Percentiles rank a stretch among this genome's conserved stretches.
Conservation (phyloP, 2,888 invertebrate genomes). For the Julus scanicus region DNA sequence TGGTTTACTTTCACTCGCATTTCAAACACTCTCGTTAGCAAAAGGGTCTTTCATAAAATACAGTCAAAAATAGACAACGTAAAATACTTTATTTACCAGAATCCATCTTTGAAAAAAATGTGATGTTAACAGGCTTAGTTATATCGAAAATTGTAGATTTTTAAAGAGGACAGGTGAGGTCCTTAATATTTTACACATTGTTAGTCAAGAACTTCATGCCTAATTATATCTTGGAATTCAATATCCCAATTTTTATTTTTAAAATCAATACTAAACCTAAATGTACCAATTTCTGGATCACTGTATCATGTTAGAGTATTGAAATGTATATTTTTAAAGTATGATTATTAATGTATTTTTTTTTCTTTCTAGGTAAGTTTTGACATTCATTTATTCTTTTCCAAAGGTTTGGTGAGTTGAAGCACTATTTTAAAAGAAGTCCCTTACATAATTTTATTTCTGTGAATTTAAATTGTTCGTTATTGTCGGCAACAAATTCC, state of each 20-base stretch:
- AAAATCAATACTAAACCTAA: not conserved
- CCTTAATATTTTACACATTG: not conserved
- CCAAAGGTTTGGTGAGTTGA: slow-evolving; percentile 10
- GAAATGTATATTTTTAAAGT: too few relatives aligned
- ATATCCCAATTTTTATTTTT: not conserved
- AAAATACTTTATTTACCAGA: not conserved
- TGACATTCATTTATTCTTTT: not conserved
- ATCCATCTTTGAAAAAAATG: not conserved
- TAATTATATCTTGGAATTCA: not conserved
- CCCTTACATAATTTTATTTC: too few relatives aligned
- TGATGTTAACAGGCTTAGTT: not conserved
- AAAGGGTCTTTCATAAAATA: not conserved
- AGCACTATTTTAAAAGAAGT: not conserved
- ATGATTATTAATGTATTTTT: not conserved
- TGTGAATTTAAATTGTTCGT: too few relatives aligned
- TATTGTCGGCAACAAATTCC: not conserved
- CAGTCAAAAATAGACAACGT: too few relatives aligned
- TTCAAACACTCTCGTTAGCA: not conserved
- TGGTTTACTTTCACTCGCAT: not conserved
- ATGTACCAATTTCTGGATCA: too few relatives aligned
- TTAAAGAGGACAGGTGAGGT: not conserved
- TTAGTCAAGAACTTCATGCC: not conserved
- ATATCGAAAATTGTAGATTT: not conserved
- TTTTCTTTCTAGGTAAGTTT: slow-evolving; percentile 24
- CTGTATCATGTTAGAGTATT: too few relatives aligned